These are phyloP conservation scores for Leptinotarsa lineolata DNA, from an alignment of 1,140 invertebrate species.

Conservation along the genomic window DNA sequence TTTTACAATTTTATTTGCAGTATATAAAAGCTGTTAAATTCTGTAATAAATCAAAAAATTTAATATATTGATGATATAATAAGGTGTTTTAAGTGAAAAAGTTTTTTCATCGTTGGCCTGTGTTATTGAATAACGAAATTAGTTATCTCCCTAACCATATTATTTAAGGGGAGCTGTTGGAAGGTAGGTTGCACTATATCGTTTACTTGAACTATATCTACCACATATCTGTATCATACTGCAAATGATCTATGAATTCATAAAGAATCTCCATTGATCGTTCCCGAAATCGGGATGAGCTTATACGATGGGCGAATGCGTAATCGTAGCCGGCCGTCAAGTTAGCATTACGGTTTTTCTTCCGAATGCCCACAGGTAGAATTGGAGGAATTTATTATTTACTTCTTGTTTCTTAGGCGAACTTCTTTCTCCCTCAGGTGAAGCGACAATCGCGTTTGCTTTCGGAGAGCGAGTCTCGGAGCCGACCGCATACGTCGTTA, in stretches of 20 bases:
- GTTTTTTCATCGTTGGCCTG: too few relatives aligned
- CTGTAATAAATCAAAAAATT: too few relatives aligned
- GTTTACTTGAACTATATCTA: too few relatives aligned
- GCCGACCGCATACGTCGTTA: constrained; percentile 23
- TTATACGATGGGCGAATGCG: not conserved
- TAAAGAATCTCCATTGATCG: not conserved
- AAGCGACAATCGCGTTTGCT: constrained; percentile 27
- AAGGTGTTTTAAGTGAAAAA: too few relatives aligned
- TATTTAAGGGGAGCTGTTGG: too few relatives aligned
- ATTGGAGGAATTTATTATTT: not conserved
- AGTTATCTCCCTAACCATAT: too few relatives aligned
- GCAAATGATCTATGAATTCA: not conserved
- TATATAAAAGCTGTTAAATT: too few relatives aligned
- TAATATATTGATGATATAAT: too few relatives aligned
- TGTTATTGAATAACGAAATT: too few relatives aligned
- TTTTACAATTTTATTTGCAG: too few relatives aligned
- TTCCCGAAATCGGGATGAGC: not conserved
- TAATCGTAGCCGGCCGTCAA: not conserved
- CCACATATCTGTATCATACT: too few relatives aligned
- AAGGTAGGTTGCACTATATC: too few relatives aligned
- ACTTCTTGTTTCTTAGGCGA: constrained; percentile 12
- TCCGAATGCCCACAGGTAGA: constrained; percentile 7
- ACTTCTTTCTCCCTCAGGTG: constrained; percentile 33
- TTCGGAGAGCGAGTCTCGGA: constrained; percentile 12
- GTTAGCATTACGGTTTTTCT: not conserved